Conservation (phyloP, 2,888 invertebrate genomes). For the Cactoblastis cactorum region DNA sequence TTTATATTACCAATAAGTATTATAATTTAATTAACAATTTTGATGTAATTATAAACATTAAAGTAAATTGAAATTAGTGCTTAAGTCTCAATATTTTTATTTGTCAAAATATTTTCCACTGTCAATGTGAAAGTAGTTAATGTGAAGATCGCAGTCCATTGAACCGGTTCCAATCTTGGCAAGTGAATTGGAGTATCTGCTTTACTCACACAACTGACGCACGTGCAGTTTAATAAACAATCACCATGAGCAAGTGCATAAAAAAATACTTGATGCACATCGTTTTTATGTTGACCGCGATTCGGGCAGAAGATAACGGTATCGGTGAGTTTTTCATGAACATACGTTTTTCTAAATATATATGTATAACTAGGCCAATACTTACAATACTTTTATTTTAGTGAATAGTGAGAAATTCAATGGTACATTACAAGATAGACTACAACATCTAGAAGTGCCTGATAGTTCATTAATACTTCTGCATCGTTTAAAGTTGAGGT, state of each 20-base stretch:
- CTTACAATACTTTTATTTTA: not conserved
- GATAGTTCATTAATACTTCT: constrained; percentile 47
- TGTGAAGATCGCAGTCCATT: constrained; percentile 44
- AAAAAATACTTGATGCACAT: constrained; percentile 23
- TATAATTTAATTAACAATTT: not conserved
- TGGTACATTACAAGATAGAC: constrained; percentile 21
- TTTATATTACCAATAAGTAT: constrained; percentile 1
- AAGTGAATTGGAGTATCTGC: constrained; percentile 55
- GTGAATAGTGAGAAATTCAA: constrained; percentile 21
- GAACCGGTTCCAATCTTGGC: constrained; percentile 60
- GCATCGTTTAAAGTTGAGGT: constrained; percentile 35
- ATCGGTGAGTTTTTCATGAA: constrained; percentile 1
- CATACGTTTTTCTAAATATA: not conserved
- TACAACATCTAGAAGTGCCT: constrained; percentile 46
- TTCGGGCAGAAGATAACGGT: constrained; percentile 10
- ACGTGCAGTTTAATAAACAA: constrained; percentile 36
- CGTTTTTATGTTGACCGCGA: constrained; percentile 22
- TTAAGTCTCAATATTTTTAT: too few relatives aligned
- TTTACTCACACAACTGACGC: constrained; percentile 51
- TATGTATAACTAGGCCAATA: not conserved
- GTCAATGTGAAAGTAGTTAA: constrained; percentile 54
- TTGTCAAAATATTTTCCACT: constrained; percentile 12
- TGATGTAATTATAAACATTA: not conserved
- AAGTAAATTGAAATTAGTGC: constrained; percentile 16
- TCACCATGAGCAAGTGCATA: constrained; percentile 14